Evolutionary conservation across 2,797 vertebrate genomes (phyloP).

Genomic region (Harpagifer antarcticus): DNA sequence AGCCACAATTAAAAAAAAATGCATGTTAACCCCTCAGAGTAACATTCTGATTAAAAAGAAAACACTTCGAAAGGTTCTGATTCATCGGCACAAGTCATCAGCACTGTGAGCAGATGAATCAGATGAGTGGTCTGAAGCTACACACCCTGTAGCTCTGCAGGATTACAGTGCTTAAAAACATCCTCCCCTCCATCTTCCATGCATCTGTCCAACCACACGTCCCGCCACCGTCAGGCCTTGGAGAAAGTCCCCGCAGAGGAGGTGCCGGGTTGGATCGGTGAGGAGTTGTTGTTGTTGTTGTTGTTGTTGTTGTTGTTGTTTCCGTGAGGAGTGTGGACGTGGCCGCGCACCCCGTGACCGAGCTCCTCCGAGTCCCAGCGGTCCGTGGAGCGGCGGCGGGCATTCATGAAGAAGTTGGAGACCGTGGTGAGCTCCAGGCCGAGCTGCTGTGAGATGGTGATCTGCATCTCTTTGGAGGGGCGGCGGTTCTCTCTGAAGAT

Average conservation of each 20-base stretch:
- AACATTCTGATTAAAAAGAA: constrained; percentile 49
- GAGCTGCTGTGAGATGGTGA: constrained; percentile 98
- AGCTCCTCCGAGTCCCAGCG: constrained; percentile 94
- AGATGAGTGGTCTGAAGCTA: constrained; percentile 44
- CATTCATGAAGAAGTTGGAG: constrained; percentile 99
- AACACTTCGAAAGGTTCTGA: constrained; percentile 51
- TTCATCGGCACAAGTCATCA: constrained; percentile 58
- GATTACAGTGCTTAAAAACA: constrained; percentile 29
- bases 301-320: constrained; percentile 63
- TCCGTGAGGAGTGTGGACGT: constrained; percentile 68
- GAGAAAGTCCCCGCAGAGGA: constrained; percentile 92
- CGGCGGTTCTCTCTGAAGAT: constrained; percentile 99
- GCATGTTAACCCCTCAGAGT: constrained; percentile 31
- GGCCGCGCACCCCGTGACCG: constrained; percentile 86
- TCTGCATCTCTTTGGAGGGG: constrained; percentile 98
- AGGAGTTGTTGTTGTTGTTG: constrained; percentile 61
- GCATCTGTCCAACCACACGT: constrained; percentile 20
- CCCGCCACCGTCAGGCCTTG: constrained; percentile 88
- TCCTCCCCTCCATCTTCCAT: constrained; percentile 33
- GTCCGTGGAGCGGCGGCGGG: constrained; percentile 94
- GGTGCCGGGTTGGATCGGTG: constrained; percentile 82
- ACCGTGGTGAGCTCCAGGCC: constrained; percentile 97
- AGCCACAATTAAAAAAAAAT: constrained; percentile 41
- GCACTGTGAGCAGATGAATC: constrained; percentile 59
- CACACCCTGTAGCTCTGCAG: constrained; percentile 53